A percentile compares a stretch with the other conserved stretches of the same genome.
Evolutionary conservation across 2,797 vertebrate genomes (phyloP).

Genomic region (Acomys russatus): DNA sequence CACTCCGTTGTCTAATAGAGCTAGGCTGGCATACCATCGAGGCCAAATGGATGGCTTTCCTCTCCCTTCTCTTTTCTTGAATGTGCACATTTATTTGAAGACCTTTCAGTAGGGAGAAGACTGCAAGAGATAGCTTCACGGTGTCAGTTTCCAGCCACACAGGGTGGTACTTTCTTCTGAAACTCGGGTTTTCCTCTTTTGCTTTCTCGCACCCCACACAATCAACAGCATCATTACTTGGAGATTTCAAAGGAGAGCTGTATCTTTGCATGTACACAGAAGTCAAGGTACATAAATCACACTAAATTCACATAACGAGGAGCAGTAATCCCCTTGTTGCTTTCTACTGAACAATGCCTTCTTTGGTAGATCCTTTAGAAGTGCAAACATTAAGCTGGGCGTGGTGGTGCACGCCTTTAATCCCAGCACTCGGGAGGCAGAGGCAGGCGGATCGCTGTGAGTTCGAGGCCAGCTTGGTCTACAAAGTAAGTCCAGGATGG

Average conservation of each 20-base stretch:
- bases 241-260: slow-evolving; percentile 67
- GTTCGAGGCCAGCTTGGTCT: too few relatives aligned
- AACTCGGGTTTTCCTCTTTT: slow-evolving; percentile 49
- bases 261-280: slow-evolving; percentile 47
- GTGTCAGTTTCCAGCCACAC: slow-evolving; percentile 68
- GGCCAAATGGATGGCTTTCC: slow-evolving; percentile 8
- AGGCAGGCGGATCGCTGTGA: too few relatives aligned
- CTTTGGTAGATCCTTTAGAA: slow-evolving; percentile 44
- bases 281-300: slow-evolving; percentile 66
- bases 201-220: not conserved
- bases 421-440: too few relatives aligned
- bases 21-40: slow-evolving; percentile 46
- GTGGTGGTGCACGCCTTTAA: too few relatives aligned
- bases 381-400: slow-evolving; percentile 6
- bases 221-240: slow-evolving; percentile 35
- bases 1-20: slow-evolving; percentile 70
- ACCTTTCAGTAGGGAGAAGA: slow-evolving; percentile 63
- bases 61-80: not conserved
- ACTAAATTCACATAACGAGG: slow-evolving; percentile 5
- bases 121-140: slow-evolving; percentile 33
- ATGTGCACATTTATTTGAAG: slow-evolving; percentile 65
- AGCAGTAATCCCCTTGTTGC: slow-evolving; percentile 13
- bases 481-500: too few relatives aligned
- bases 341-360: slow-evolving; percentile 33
- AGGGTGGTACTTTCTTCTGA: slow-evolving; percentile 64